Base-by-base conservation (phyloP, 1,140 invertebrate genomes). In the Penaeus japonicus region DNA sequence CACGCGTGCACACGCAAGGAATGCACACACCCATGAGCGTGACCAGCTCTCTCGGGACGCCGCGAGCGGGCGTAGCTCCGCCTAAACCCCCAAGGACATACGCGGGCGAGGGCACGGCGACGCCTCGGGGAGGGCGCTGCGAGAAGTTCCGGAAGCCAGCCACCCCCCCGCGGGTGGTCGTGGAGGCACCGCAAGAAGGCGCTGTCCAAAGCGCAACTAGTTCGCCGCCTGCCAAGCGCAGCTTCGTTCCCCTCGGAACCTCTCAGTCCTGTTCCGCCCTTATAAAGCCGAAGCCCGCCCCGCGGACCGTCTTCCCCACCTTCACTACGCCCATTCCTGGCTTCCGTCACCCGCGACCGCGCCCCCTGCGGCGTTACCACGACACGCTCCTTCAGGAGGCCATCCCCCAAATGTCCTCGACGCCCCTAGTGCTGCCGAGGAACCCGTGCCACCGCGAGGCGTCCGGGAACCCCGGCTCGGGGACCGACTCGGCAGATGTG, bases 221-320 rank as follows among this genome's bases (percentile, higher is more conserved):
- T 84, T 30, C 18, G 17, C 81, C 53, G 22, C 22, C 39, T 2
- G 53, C 84, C 53, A 55, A 77, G 27, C 70, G 53, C 18, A 59
- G 22, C 24, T 85, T 78, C 27, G 30, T 22, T 20, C 73, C 39
- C 2, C 39, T 54, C 5, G 35, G 70, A 20, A 78, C 47, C 18
- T 78, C 73, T 4, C 39, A 53, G 24, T 78, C 84, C 15, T 77
- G 65, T 17, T 55, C 84, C 47, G 10, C 53, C 70, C 22, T 55
- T 20, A 77, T 27, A 15, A 85, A 85, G 30, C 84, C 84, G 24
- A n/a, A 57, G 24, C 84, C 84, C 17, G 84, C 84, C 27, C 84
- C 84, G 12, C 75, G 84, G 30, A 78, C 84, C 1, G 20, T 85
- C 39, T 85, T 85, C 70, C 84, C 84, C 4, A 57, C 54, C 27